phyloP scores from a whole-genome alignment of 2,113 vertebrate species.

The Rhinoptilus africanus region DNA sequence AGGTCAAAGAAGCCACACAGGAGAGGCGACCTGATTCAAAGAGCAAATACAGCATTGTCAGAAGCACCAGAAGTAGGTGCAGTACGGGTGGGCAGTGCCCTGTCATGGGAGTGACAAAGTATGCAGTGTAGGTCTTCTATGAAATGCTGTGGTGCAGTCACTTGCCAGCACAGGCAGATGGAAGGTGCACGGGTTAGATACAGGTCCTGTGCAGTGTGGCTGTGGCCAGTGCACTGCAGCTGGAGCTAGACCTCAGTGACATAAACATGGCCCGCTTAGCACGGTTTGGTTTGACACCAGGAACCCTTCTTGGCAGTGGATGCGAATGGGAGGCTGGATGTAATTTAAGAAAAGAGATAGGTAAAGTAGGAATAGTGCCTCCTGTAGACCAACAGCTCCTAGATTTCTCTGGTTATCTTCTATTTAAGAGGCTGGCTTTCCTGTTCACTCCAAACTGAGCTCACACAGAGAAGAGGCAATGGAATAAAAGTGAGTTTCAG shows the following conservation, averaged over 20 bases:
- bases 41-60: not conserved
- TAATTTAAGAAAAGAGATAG: not conserved
- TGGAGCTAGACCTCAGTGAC: not conserved
- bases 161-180: not conserved
- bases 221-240: not conserved
- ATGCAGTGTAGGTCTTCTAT: not conserved
- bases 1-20: not conserved
- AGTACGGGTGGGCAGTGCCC: accelerated
- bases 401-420: not conserved
- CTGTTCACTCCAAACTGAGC: not conserved
- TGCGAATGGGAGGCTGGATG: not conserved
- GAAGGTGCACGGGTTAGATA: not conserved
- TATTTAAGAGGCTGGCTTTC: not conserved
- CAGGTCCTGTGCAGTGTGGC: not conserved
- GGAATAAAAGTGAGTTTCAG: not conserved
- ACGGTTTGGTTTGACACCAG: not conserved
- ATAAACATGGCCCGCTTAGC: not conserved
- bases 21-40: not conserved
- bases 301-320: not conserved
- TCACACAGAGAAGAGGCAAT: not conserved
- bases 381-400: not conserved
- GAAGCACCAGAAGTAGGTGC: not conserved
- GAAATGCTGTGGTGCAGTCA: not conserved
- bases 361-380: not conserved
- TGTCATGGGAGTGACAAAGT: not conserved